Base-by-base conservation (phyloP, 2,113 vertebrate species). In the Corapipo altera region DNA sequence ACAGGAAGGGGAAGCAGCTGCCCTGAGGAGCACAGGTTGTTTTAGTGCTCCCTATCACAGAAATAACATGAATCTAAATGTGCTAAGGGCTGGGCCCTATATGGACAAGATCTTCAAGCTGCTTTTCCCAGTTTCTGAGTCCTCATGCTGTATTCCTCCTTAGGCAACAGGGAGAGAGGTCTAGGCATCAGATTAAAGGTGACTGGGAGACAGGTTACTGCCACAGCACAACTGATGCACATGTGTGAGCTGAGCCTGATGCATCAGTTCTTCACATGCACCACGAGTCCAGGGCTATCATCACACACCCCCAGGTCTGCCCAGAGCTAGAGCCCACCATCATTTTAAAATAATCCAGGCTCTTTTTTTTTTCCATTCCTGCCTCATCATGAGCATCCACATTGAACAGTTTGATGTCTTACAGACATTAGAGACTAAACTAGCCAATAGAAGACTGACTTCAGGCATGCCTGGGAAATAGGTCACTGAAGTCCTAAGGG, bases 201-300 rank as follows among this genome's bases (percentile, higher is more conserved):
- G 27, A 9, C 23, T 72, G 16, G 54, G 49, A 84, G 30, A 57
- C 0, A 23, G 39, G 15, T 1, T 4, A 30, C 35, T 2, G 1
- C 30, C 64, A 24, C 4, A 9, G 7, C 46, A 65, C 54, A 43
- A 43, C 2, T 43, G 27, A 46, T 35, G 19, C 23, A 19, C 4
- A 7, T 18, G 8, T 9, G 14, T 23, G n/a, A 76, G 11, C 37
- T 70, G 20, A 81, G 20, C 15, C 17, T 44, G 48, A 9, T 35
- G 43, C 26, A 28, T 64, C 48, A 22, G 30, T 27, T 64, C 58
- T 72, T 59, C 44, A 48, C 33, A 13, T 1, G 6, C 8, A 61
- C 14, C 15, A 8, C 46, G 30, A 61, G 16, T 23, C 37, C 33
- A 48, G 18, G 54, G 30, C 43, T 75, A 77, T 9, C 23, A 61